Evolutionary conservation across 1,140 invertebrate genomes (phyloP).

Genomic region (Caenorhabditis remanei): DNA sequence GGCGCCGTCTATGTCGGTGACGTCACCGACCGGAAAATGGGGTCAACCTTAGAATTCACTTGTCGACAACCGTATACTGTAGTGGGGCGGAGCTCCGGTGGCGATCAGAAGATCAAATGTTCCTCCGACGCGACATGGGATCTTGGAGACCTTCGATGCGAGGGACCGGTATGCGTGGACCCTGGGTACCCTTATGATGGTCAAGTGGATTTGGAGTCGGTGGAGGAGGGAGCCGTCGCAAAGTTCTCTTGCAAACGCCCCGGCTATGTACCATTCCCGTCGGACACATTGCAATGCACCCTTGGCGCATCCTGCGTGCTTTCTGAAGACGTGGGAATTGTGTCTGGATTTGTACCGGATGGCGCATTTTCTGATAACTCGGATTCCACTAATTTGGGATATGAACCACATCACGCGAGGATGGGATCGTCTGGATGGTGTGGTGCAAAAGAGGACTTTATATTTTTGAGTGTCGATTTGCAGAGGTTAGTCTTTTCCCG

Average conservation of each 20-base stretch:
- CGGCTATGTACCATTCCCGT: slow-evolving; percentile 88
- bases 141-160: slow-evolving; percentile 93
- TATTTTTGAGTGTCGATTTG: slow-evolving; percentile 93
- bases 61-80: slow-evolving; percentile 95
- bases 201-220: slow-evolving; percentile 88
- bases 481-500: too few relatives aligned
- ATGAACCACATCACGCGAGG: slow-evolving; percentile 76
- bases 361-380: slow-evolving; percentile 95
- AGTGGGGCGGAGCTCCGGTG: slow-evolving; percentile 89
- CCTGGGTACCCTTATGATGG: slow-evolving; percentile 93
- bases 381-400: slow-evolving; percentile 71
- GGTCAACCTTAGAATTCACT: slow-evolving; percentile 88
- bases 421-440: slow-evolving; percentile 79
- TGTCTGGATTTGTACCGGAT: slow-evolving; percentile 91
- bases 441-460: slow-evolving; percentile 88
- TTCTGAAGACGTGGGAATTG: slow-evolving; percentile 89
- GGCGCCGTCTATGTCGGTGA: slow-evolving; percentile 61
- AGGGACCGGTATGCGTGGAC: slow-evolving; percentile 91
- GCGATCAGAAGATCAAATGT: slow-evolving; percentile 92
- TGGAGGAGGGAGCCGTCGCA: slow-evolving; percentile 91
- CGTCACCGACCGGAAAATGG: slow-evolving; percentile 78
- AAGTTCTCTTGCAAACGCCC: slow-evolving; percentile 89
- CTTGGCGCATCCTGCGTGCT: slow-evolving; percentile 93
- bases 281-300: slow-evolving; percentile 89
- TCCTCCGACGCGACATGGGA: slow-evolving; percentile 94